phyloP scores from a whole-genome alignment of 2,113 vertebrate species.

The Neolamprologus tretocephalus region DNA sequence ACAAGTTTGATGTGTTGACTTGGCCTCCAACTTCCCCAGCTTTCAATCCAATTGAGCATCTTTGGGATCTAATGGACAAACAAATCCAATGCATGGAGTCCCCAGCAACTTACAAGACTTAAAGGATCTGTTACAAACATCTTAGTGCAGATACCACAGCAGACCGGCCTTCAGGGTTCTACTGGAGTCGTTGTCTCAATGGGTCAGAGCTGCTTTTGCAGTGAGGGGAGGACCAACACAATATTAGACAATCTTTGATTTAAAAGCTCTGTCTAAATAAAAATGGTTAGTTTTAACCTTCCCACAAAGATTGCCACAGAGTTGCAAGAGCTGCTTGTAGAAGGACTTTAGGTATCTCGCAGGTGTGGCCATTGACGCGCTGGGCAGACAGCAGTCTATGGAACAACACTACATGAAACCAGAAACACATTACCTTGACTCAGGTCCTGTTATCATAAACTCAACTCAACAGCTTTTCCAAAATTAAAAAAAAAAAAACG shows the following conservation, averaged over 20 bases:
- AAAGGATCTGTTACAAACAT: neutral
- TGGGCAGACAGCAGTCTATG: neutral
- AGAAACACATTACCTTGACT: neutral
- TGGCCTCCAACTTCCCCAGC: neutral
- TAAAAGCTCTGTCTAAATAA: neutral
- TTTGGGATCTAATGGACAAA: neutral
- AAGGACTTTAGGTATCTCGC: neutral
- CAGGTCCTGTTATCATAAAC: neutral
- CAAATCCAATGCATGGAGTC: neutral
- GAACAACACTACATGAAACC: neutral
- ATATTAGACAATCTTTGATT: neutral
- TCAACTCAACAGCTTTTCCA: neutral
- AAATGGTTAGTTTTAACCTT: neutral
- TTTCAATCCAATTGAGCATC: neutral
- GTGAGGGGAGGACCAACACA: neutral
- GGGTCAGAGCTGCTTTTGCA: neutral
- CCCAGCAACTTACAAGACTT: neutral
- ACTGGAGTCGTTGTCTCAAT: neutral
- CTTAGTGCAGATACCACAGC: neutral
- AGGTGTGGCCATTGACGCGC: neutral
- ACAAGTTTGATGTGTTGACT: neutral
- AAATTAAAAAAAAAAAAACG: neutral
- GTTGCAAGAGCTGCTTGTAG: neutral
- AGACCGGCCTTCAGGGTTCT: neutral
- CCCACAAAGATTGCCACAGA: neutral